Evolutionary conservation across 2,113 vertebrate species (phyloP).

Genomic region (Cheirogaleus medius): DNA sequence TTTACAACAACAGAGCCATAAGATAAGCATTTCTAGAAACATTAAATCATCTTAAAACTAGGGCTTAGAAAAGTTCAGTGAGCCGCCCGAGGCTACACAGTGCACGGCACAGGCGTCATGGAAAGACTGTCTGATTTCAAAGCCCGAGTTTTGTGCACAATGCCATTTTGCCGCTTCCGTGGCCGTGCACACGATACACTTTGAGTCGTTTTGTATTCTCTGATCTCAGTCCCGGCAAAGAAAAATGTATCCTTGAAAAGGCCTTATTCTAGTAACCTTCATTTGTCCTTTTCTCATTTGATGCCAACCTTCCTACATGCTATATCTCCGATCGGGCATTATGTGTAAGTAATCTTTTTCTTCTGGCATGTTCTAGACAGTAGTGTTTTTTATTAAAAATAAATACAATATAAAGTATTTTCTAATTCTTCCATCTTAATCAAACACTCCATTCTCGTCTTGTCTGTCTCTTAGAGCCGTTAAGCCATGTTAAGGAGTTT

Average conservation of each 20-base stretch:
- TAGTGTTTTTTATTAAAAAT: not conserved
- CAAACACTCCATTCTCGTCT: not conserved
- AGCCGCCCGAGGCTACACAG: not conserved
- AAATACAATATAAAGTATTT: not conserved
- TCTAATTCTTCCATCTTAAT: not conserved
- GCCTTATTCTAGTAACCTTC: not conserved
- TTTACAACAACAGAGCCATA: not conserved
- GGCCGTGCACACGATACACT: accelerated
- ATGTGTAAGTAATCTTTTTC: not conserved
- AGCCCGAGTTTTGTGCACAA: not conserved
- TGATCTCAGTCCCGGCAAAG: not conserved
- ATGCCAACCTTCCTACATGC: not conserved
- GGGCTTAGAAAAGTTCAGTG: not conserved
- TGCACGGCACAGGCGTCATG: not conserved
- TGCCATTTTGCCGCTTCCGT: not conserved
- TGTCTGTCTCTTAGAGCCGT: not conserved
- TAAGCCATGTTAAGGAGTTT: not conserved
- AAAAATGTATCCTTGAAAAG: accelerated
- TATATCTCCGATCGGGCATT: not conserved
- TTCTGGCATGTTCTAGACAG: not conserved
- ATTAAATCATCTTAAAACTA: not conserved
- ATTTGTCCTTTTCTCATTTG: not conserved
- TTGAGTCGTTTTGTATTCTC: not conserved
- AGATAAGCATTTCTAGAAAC: not conserved
- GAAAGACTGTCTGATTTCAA: too few species aligned